These are phyloP conservation scores for Drosophila orena DNA, from an alignment of 1,140 invertebrate species.

Conservation along the genomic window DNA sequence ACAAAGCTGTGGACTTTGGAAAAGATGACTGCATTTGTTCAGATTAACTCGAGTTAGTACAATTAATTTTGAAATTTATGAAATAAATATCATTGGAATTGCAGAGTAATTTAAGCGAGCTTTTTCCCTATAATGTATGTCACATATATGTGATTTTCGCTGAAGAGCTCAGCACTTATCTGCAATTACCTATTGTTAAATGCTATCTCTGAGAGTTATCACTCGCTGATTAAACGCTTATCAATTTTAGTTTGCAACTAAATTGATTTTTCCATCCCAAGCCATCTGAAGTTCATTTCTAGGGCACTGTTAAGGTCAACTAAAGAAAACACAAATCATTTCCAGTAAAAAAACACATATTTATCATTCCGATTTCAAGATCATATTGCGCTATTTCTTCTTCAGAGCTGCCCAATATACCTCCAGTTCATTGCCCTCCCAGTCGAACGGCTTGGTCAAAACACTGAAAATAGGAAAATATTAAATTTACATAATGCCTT, in stretches of 20 bases:
- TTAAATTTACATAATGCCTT: constrained; percentile 45
- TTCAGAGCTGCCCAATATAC: constrained; percentile 70
- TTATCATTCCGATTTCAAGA: background rate
- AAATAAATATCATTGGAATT: too few relatives aligned
- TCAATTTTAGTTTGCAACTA: constrained; percentile 11
- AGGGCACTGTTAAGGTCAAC: constrained; percentile 16
- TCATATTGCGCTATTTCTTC: constrained; percentile 26
- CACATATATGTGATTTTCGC: constrained; percentile 13
- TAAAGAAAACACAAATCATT: background rate
- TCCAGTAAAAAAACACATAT: background rate
- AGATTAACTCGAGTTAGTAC: too few relatives aligned
- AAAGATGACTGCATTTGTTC: too few relatives aligned
- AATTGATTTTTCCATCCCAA: constrained; percentile 3
- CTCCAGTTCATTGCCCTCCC: constrained; percentile 78
- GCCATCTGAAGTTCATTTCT: constrained; percentile 35
- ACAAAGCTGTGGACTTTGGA: background rate
- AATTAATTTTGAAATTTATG: too few relatives aligned
- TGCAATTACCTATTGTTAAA: constrained; percentile 7
- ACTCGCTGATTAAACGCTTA: constrained; percentile 12
- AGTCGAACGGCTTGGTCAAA: constrained; percentile 74
- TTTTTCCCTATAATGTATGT: constrained; percentile 13
- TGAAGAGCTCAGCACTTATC: constrained; percentile 15
- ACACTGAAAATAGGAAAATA: constrained; percentile 57
- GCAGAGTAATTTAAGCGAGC: too few relatives aligned
- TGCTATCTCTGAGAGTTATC: constrained; percentile 1